phyloP scores from a whole-genome alignment of 2,113 vertebrate genomes.

The Hiodon alosoides region DNA sequence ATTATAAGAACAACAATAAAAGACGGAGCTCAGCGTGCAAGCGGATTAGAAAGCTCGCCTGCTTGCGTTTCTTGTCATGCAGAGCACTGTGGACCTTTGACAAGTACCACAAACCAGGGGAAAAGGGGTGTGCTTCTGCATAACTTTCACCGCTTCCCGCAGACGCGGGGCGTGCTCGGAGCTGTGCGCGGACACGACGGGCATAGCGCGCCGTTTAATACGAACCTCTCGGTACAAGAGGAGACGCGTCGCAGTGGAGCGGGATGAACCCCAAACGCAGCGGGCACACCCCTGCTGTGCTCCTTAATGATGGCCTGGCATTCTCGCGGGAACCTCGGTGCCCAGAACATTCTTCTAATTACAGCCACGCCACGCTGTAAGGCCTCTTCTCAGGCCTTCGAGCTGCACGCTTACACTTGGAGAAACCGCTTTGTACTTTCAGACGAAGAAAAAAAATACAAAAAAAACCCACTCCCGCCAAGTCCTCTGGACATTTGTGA shows the following conservation, averaged over 20 bases:
- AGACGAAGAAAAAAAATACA: too few species aligned
- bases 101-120: not conserved
- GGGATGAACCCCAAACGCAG: not conserved
- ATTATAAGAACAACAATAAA: not conserved
- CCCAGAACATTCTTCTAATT: not conserved
- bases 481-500: too few species aligned
- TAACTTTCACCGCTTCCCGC: too few species aligned
- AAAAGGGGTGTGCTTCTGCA: too few species aligned
- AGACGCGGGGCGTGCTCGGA: too few species aligned
- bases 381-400: not conserved
- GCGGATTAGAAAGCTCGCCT: not conserved
- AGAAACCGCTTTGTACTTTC: too few species aligned
- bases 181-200: too few species aligned
- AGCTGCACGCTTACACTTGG: too few species aligned
- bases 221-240: not conserved
- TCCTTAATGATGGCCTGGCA: slow-evolving; percentile 8
- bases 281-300: not conserved
- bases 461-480: too few species aligned
- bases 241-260: not conserved
- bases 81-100: too few species aligned
- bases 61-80: not conserved
- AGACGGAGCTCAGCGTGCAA: not conserved
- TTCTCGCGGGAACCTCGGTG: not conserved
- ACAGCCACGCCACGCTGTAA: not conserved
- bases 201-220: too few species aligned